These are phyloP conservation scores for Noctilio leporinus DNA, from an alignment of 2,113 vertebrate genomes.

Conservation along the genomic window DNA sequence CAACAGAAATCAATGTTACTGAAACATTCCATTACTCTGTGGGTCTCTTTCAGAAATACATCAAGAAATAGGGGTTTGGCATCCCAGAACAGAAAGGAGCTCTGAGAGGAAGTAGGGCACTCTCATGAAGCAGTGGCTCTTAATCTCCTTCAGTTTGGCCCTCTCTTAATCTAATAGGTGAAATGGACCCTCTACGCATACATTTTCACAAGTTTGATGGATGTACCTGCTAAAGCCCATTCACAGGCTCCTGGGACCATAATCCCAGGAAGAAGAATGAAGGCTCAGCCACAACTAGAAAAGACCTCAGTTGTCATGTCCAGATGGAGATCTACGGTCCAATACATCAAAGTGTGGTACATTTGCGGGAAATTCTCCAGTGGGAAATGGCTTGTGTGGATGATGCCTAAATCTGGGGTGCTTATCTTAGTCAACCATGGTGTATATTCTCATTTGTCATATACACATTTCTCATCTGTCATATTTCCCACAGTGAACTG, in stretches of 20 bases:
- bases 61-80: neutral
- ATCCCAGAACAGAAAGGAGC: neutral
- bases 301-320: neutral
- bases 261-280: neutral
- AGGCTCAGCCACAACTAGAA: neutral
- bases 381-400: neutral
- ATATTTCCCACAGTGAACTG: slow-evolving; percentile 3
- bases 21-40: neutral
- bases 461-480: neutral
- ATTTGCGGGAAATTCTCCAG: neutral
- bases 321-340: neutral
- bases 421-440: neutral
- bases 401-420: neutral
- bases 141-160: neutral
- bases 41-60: neutral
- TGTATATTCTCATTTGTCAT: neutral
- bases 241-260: neutral
- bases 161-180: neutral
- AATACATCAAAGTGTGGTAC: neutral
- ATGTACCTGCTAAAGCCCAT: neutral
- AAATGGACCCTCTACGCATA: neutral
- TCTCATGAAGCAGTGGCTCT: neutral
- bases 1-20: neutral
- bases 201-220: neutral
- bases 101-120: neutral